Evolutionary conservation across 2,113 vertebrate species (phyloP), one percentile per base, ranked within the genome.

Genomic region (Pseudopipra pipra): DNA sequence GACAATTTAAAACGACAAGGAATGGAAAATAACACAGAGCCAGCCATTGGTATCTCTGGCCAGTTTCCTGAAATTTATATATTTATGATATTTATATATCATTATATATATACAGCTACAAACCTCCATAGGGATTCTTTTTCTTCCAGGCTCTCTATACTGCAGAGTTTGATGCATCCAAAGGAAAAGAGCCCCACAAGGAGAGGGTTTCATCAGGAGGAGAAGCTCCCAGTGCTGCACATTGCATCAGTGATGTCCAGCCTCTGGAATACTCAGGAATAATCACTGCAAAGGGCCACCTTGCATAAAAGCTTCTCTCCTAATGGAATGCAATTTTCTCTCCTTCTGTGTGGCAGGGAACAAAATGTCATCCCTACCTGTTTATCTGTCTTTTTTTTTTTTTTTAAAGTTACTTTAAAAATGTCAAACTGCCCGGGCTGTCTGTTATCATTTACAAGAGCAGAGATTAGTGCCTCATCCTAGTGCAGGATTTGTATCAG

Each of bases 301-400:
- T 30, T 23, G 11, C 71, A 54, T 73, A 73, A 95, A 91, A 96
- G 63, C 67, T 63, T n/a, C 68, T 61, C 20, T 72, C 52, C 49
- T 86, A 80, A 86, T 75, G 78, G 61, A 74, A 24, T 47, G 52
- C 37, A 88, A 93, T 94, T 58, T 95, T 92, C 59, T 81, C 35
- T 73, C 27, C 78, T 74, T 49, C 84, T 73, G 8, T 28, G 33
- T 2, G 27, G 43, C 87, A 83, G 35, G n/a, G 90, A 90, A 90
- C 33, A 94, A 88, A 96, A 96, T 85, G 67, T 43, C 75, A 86
- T 20, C 35, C 31, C 10, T 35, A 58, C 51, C 46, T 63, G 14
- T 17, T 62, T 54, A 35, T 76, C 16, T 88, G 7, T 3, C 12
- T 4, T 11, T 5, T 18, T 19, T 43, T 25, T 58, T 78, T 47